Evolutionary conservation across 2,797 vertebrate species (phyloP).

Genomic region (Pristis pectinata): DNA sequence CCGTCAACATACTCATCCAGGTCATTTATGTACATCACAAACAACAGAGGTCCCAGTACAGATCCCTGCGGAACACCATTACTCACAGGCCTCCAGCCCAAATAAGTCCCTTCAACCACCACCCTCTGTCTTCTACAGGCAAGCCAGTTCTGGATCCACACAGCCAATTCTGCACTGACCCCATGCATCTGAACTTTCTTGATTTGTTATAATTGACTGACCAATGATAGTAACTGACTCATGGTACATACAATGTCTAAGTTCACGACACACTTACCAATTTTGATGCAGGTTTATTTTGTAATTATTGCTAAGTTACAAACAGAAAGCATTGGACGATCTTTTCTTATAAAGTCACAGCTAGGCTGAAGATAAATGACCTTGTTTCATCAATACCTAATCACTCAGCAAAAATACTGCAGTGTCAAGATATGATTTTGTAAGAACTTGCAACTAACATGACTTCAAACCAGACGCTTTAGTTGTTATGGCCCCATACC

Average conservation of each 20-base stretch:
- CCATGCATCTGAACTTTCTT: no score
- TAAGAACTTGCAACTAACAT: background rate
- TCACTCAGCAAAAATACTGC: background rate
- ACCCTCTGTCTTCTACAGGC: no score
- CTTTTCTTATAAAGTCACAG: background rate
- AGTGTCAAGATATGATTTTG: conserved; percentile 4
- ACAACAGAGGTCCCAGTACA: no score
- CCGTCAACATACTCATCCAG: no score
- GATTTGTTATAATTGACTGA: background rate
- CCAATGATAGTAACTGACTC: background rate
- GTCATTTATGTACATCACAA: no score
- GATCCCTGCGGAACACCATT: no score
- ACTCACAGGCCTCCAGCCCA: no score
- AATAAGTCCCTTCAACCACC: no score
- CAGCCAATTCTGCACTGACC: no score
- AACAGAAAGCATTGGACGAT: background rate
- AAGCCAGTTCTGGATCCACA: no score
- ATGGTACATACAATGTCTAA: background rate
- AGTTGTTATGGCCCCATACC: no score
- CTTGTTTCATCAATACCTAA: background rate
- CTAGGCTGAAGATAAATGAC: background rate
- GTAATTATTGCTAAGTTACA: background rate
- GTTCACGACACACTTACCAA: background rate
- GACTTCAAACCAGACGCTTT: background rate
- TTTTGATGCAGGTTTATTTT: background rate